These are phyloP conservation scores for Lophius americanus DNA, from an alignment of 2,797 vertebrate species.

Conservation along the genomic window DNA sequence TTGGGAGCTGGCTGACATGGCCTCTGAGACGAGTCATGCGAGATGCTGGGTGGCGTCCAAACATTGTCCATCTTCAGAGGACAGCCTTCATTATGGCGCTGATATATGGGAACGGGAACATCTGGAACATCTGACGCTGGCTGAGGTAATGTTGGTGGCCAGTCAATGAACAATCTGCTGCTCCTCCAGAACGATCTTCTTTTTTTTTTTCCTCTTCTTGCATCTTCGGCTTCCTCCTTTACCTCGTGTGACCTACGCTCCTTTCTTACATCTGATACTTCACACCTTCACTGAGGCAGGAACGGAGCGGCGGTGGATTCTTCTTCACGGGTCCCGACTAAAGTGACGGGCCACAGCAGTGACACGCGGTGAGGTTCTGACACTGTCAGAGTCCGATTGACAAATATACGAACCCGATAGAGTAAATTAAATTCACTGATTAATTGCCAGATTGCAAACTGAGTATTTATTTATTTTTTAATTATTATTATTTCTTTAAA, in stretches of 20 bases:
- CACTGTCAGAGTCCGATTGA: too few species aligned
- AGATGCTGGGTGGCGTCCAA: slow-evolving; percentile 59
- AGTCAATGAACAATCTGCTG: slow-evolving; percentile 20
- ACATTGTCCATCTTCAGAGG: slow-evolving; percentile 61
- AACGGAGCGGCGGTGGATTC: background rate
- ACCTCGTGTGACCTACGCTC: slow-evolving; percentile 40
- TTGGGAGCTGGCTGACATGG: slow-evolving; percentile 68
- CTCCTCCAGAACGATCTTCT: slow-evolving; percentile 19
- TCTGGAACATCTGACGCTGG: slow-evolving; percentile 63
- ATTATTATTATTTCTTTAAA: too few species aligned
- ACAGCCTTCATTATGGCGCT: slow-evolving; percentile 53
- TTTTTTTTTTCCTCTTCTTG: slow-evolving; percentile 28
- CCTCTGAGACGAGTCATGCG: slow-evolving; percentile 67
- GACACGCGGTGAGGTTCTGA: too few species aligned
- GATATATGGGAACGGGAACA: slow-evolving; percentile 62
- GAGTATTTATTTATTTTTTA: too few species aligned
- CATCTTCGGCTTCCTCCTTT: slow-evolving; percentile 31
- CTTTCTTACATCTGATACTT: slow-evolving; percentile 12
- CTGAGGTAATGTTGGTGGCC: slow-evolving; percentile 67
- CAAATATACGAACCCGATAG: too few species aligned
- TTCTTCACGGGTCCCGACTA: background rate
- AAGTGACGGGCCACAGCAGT: background rate
- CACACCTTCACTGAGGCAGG: background rate
- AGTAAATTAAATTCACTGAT: too few species aligned
- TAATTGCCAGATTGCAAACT: too few species aligned